Percentiles rank a stretch among this genome's conserved stretches.
Evolutionary conservation across 2,113 vertebrate species (phyloP).

Genomic region (Saccopteryx bilineata): DNA sequence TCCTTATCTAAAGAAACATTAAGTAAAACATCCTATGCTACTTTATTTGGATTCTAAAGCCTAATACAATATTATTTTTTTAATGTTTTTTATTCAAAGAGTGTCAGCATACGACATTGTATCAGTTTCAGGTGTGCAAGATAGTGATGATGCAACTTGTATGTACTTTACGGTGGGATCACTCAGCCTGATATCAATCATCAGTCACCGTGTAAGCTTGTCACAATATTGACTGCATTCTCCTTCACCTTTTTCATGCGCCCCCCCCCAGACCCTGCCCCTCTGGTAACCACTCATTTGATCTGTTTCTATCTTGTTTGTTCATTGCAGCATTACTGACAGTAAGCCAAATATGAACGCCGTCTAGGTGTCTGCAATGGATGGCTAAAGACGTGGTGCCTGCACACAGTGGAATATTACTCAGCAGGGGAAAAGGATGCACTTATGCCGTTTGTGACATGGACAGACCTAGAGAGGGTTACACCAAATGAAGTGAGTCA

Average conservation of each 20-base stretch:
- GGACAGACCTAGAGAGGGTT: neutral
- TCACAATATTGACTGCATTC: neutral
- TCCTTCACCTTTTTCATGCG: neutral
- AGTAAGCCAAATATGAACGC: neutral
- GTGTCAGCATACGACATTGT: no score
- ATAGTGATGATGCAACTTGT: accelerated
- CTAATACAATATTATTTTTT: neutral
- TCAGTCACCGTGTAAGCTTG: neutral
- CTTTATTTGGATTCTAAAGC: neutral
- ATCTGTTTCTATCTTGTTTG: neutral
- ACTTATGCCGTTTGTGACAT: neutral
- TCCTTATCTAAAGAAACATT: neutral
- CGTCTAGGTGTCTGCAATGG: no score
- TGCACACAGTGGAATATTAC: neutral
- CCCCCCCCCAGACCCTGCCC: neutral
- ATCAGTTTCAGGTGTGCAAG: no score
- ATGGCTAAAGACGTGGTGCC: neutral
- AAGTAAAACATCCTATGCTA: neutral
- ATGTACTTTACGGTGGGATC: neutral
- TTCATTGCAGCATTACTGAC: neutral
- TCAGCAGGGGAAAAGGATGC: neutral
- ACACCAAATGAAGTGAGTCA: neutral
- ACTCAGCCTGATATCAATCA: neutral
- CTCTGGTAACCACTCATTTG: neutral
- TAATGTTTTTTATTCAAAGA: no score